Base-by-base conservation (phyloP, 2,113 vertebrate genomes). In the Paralichthys olivaceus region DNA sequence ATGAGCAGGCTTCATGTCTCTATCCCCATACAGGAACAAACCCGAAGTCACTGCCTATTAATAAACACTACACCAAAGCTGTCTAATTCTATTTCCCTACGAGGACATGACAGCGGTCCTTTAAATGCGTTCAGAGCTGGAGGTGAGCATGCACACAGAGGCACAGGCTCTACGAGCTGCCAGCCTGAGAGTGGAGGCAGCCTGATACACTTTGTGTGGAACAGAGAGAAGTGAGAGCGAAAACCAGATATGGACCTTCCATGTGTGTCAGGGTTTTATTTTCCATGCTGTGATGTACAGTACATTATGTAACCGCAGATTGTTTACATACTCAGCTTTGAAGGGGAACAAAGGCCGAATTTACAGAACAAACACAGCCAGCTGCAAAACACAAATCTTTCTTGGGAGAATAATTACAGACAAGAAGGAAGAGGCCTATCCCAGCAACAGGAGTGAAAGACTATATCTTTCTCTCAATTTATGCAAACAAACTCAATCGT, bases 231-330 rank as follows among this genome's bases (percentile, higher is more conserved):
- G 92, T 8, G 34, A 77, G 58, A 54, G 20, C 45, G 47, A 94
- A 95, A 94, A 93, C 91, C 92, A 84, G 94, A 85, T 81, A 85
- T 66, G 86, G 94, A 95, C 47, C 77, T 25, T 37, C 20, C 70
- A 15, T 5, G 15, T 51, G 60, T 28, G 13, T 51, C 29, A 22
- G 66, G 71, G 81, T 57, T 82, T 72, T 2, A 81, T 83, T 91
- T 90, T 89, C 84, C 89, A 81, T 73, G 84, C 55, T 64, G 45
- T 49, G 4, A 69, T 84, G 74, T 79, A 86, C 72, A 87, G 74
- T 81, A 47, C 25, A 75, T 94, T 94, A 94, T 87, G 91, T 92
- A 94, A 95, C 89, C 72, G 49, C 81, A 86, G 79, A 88, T 74
- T 94, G 92, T 94, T 94, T 94, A 94, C 90, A 90, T 87, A 81